Evolutionary conservation across 1,140 invertebrate genomes (phyloP).

Genomic region (Tyrophagus putrescentiae): DNA sequence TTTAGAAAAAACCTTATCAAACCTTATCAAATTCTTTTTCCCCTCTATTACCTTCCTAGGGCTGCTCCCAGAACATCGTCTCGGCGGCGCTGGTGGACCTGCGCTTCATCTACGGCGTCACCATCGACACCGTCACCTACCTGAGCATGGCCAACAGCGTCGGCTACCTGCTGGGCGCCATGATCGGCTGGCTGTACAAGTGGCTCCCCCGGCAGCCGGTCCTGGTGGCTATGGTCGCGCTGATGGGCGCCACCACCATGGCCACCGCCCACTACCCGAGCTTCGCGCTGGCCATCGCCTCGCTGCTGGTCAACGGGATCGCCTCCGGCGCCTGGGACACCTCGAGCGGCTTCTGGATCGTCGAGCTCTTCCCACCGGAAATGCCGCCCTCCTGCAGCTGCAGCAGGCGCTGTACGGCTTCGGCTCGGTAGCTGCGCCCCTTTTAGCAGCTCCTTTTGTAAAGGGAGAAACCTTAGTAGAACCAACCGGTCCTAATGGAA

Average conservation of each 20-base stretch:
- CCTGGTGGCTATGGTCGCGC: background rate
- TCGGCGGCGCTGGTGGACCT: conserved; percentile 1
- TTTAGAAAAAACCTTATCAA: too few relatives aligned
- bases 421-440: background rate
- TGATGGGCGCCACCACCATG: background rate
- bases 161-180: conserved; percentile 9
- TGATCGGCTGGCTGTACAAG: background rate
- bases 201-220: background rate
- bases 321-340: background rate
- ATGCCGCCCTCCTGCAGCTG: conserved; percentile 2
- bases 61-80: background rate
- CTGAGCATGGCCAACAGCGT: background rate
- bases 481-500: too few relatives aligned
- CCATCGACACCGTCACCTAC: background rate
- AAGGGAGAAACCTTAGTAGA: too few relatives aligned
- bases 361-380: conserved; percentile 5
- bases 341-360: conserved; percentile 2
- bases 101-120: background rate
- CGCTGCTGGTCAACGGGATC: background rate
- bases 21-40: too few relatives aligned
- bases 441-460: background rate
- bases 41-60: conserved; percentile 5
- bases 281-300: background rate
- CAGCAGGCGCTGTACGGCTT: conserved; percentile 3
- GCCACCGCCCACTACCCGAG: background rate